Conservation (phyloP, 2,888 invertebrate species). For the Orchesellides sinensis region DNA sequence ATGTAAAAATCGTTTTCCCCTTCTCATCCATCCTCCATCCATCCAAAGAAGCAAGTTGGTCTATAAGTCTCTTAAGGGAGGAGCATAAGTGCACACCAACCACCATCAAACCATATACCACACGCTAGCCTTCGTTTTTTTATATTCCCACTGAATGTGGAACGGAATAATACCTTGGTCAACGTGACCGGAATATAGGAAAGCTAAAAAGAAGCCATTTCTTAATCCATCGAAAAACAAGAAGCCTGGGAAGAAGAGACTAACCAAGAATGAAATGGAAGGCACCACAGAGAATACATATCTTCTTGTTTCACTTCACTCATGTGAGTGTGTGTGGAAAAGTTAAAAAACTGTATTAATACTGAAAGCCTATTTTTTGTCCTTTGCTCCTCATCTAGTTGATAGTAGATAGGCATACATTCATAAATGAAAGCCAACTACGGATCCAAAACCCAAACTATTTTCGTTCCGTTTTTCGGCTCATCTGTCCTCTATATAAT, state of each 20-base stretch:
- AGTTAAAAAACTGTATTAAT: too few relatives aligned
- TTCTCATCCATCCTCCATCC: not conserved
- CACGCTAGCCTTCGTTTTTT: not conserved
- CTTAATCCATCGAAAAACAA: conserved; percentile 52
- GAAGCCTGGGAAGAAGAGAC: too few relatives aligned
- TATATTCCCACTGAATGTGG: conserved; percentile 24
- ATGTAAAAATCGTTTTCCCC: not conserved
- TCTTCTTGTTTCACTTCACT: not conserved
- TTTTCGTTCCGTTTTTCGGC: not conserved
- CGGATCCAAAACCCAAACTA: too few relatives aligned
- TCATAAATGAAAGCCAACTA: too few relatives aligned
- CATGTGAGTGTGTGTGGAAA: too few relatives aligned
- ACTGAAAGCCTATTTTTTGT: too few relatives aligned
- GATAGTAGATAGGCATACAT: too few relatives aligned
- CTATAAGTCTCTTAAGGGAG: not conserved
- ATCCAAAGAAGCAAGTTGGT: too few relatives aligned
- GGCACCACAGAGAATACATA: not conserved
- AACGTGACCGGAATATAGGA: conserved; percentile 53
- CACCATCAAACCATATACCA: not conserved
- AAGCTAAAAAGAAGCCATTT: conserved; percentile 38
- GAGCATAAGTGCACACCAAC: not conserved
- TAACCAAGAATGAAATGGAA: too few relatives aligned
- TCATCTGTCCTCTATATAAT: conserved; percentile 23
- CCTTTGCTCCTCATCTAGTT: not conserved
- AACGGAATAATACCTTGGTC: conserved; percentile 47